Evolutionary conservation across 2,888 invertebrate species (phyloP).

Genomic region (Eumacrocentrus americanus): DNA sequence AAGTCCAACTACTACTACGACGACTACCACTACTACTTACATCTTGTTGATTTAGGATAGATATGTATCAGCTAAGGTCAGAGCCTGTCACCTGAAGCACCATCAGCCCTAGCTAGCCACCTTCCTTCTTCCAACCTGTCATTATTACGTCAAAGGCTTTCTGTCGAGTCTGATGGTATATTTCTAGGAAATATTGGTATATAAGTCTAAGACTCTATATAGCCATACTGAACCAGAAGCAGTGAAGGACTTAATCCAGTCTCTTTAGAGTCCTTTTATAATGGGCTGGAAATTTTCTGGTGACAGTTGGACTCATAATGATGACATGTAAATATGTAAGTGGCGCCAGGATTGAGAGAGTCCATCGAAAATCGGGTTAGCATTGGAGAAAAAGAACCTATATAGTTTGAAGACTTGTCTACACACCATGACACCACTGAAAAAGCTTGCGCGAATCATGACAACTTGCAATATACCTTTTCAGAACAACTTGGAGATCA

Average conservation of each 20-base stretch:
- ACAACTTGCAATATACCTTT: slow-evolving; percentile 52
- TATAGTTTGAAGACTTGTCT: slow-evolving; percentile 7
- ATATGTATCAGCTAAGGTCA: slow-evolving; percentile 59
- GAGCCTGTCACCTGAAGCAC: slow-evolving; percentile 57
- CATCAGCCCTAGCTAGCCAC: slow-evolving; percentile 56
- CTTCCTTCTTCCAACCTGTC: slow-evolving; percentile 53
- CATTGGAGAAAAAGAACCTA: background rate
- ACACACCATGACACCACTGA: slow-evolving; percentile 19
- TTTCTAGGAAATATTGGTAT: too few relatives aligned
- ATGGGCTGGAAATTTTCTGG: background rate
- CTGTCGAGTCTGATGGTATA: slow-evolving; percentile 5
- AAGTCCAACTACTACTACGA: too few relatives aligned
- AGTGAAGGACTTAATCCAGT: slow-evolving; percentile 6
- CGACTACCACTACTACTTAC: too few relatives aligned
- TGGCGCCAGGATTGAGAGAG: slow-evolving; percentile 10
- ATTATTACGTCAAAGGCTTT: slow-evolving; percentile 49
- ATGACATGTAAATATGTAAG: slow-evolving; percentile 11
- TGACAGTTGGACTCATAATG: background rate
- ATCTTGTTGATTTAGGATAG: slow-evolving; percentile 60
- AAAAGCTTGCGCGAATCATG: slow-evolving; percentile 47
- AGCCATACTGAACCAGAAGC: background rate
- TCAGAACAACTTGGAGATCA: slow-evolving; percentile 23
- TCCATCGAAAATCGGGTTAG: slow-evolving; percentile 16
- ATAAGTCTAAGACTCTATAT: too few relatives aligned
- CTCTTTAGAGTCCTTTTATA: background rate